Conservation (phyloP, 2,113 vertebrate species). For the Ivindomyrus marchei region DNA sequence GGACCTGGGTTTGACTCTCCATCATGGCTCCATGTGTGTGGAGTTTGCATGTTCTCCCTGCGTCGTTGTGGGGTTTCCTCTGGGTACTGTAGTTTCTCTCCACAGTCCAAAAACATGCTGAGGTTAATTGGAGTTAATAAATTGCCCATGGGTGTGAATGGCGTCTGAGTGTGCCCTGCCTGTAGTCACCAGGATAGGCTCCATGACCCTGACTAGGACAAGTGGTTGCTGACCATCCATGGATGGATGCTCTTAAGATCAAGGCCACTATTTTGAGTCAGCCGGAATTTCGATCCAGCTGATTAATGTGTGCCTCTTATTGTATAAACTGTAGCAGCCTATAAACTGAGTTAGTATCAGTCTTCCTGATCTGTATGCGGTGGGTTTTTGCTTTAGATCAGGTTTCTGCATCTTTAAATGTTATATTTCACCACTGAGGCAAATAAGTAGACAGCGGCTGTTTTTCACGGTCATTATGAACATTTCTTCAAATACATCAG, state of each 20-base stretch:
- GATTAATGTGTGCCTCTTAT: background rate
- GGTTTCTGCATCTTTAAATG: background rate
- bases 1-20: background rate
- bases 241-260: background rate
- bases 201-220: background rate
- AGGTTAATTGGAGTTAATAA: background rate
- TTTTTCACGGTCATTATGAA: background rate
- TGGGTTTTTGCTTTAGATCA: background rate
- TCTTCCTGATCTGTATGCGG: background rate
- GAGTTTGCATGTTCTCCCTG: background rate
- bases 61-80: background rate
- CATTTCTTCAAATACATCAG: background rate
- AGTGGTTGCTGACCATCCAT: background rate
- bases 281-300: background rate
- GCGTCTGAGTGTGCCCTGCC: background rate
- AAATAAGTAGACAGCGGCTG: background rate
- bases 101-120: background rate
- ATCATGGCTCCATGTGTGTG: background rate
- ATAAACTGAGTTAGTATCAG: background rate
- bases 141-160: background rate
- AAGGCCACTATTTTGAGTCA: background rate
- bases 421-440: background rate
- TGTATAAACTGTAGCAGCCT: background rate
- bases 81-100: background rate
- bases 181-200: background rate